Conservation (phyloP, 2,113 vertebrate genomes). For the Pelmatolapia mariae region DNA sequence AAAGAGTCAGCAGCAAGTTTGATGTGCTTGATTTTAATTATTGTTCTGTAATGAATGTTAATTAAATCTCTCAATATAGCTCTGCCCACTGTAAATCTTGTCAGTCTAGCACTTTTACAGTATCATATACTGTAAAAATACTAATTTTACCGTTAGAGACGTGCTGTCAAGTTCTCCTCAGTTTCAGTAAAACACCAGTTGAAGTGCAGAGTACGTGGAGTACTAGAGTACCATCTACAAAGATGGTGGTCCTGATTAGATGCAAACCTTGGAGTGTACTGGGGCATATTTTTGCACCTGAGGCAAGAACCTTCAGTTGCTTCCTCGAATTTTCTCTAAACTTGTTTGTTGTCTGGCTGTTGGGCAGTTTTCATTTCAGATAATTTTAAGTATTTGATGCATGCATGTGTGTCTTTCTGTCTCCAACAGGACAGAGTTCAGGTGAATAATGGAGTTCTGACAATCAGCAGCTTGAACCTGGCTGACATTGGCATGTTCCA, state of each 20-base stretch:
- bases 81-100: background rate
- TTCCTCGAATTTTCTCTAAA: background rate
- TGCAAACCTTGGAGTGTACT: background rate
- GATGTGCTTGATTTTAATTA: background rate
- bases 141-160: background rate
- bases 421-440: slow-evolving; percentile 83
- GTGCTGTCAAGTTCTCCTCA: background rate
- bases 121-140: background rate
- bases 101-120: background rate
- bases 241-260: background rate
- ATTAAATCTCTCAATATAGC: background rate
- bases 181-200: background rate
- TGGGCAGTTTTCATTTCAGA: background rate
- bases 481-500: slow-evolving; percentile 94
- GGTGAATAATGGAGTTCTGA: slow-evolving; percentile 84
- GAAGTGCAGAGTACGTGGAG: background rate
- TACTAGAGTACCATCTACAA: background rate
- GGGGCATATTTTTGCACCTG: background rate
- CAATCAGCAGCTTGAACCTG: slow-evolving; percentile 79
- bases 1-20: slow-evolving; percentile 13
- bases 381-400: background rate
- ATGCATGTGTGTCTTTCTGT: background rate
- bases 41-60: slow-evolving; percentile 42
- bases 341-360: background rate
- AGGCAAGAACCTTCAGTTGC: background rate